Conservation (phyloP, 2,888 invertebrate species). For the Heliconius erato region DNA sequence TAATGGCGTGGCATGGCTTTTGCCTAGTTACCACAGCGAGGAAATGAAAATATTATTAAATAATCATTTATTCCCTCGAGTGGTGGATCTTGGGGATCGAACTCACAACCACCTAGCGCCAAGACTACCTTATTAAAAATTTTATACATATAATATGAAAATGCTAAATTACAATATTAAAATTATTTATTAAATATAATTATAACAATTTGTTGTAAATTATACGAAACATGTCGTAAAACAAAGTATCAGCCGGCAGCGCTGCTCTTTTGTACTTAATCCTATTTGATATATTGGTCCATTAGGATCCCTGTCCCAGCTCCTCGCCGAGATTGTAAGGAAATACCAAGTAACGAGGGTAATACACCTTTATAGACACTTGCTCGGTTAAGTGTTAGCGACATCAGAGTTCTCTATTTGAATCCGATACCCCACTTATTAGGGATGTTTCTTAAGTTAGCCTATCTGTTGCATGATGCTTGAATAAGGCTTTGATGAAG, state of each 20-base stretch:
- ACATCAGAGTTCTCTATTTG: conserved; percentile 20
- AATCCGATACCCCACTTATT: conserved; percentile 7
- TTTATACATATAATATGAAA: too few species aligned
- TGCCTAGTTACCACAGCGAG: too few species aligned
- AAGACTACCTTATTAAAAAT: too few species aligned
- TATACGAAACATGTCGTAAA: conserved; percentile 62
- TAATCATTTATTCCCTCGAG: too few species aligned
- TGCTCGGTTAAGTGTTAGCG: conserved; percentile 40
- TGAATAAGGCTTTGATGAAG: background rate
- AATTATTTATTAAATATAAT: conserved; percentile 54
- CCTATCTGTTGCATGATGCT: background rate
- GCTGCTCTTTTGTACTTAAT: conserved; percentile 81
- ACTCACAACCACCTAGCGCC: too few species aligned
- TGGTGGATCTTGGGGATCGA: too few species aligned
- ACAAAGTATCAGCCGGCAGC: conserved; percentile 74
- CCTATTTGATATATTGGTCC: conserved; percentile 83
- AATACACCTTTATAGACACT: conserved; percentile 65
- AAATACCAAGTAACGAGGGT: conserved; percentile 68
- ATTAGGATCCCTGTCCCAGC: conserved; percentile 78
- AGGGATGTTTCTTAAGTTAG: background rate
- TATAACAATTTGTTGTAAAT: conserved; percentile 62
- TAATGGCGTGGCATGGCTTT: too few species aligned
- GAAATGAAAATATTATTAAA: too few species aligned
- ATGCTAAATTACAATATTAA: background rate
- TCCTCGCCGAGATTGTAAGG: conserved; percentile 75